Conservation (phyloP, 2,113 vertebrate species). For the Condylura cristata region DNA sequence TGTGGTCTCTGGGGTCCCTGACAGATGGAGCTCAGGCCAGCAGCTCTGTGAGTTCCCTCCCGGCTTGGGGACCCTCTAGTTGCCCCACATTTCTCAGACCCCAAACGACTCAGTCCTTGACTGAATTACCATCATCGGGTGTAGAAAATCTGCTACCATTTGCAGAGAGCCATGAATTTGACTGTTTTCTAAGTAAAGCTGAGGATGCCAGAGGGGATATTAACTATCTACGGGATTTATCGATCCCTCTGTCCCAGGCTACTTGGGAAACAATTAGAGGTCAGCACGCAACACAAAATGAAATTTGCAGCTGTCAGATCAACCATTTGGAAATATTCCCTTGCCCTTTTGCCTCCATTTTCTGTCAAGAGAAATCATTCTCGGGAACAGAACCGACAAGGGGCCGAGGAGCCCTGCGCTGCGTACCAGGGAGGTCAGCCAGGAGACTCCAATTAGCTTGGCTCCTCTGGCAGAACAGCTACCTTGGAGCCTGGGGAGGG, state of each 20-base stretch:
- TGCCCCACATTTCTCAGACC: neutral
- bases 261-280: slow-evolving; percentile 85
- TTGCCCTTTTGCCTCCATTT: slow-evolving; percentile 70
- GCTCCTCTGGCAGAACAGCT: accelerated
- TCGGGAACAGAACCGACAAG: neutral
- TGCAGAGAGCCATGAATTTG: slow-evolving; percentile 60
- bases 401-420: neutral
- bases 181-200: slow-evolving; percentile 55
- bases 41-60: neutral
- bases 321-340: slow-evolving; percentile 78
- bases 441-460: neutral
- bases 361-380: slow-evolving; percentile 66
- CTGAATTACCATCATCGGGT: neutral
- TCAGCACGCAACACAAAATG: slow-evolving; percentile 79
- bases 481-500: neutral
- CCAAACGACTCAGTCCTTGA: neutral
- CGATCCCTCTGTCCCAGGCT: slow-evolving; percentile 77
- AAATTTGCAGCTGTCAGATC: slow-evolving; percentile 83
- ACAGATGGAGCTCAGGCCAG: neutral
- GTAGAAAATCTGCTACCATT: slow-evolving; percentile 47
- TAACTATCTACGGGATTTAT: slow-evolving; percentile 77
- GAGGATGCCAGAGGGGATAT: slow-evolving; percentile 64
- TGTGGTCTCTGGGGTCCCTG: no score
- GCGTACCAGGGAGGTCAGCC: neutral
- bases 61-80: neutral